phyloP scores from a whole-genome alignment of 2,113 vertebrate genomes.

The Emydura subglobosa region DNA sequence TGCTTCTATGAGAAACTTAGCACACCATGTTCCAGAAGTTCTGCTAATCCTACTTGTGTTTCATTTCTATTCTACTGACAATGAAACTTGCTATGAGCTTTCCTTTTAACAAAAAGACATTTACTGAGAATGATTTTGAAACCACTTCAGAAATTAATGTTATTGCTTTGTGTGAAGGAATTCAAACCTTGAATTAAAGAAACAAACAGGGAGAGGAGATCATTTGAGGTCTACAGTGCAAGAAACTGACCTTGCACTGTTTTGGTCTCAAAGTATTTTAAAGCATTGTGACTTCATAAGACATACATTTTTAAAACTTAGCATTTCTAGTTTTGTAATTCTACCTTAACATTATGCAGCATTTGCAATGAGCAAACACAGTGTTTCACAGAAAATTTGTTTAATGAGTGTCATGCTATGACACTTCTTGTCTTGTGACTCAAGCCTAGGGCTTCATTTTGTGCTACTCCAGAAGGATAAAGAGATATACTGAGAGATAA shows the following conservation, averaged over 20 bases:
- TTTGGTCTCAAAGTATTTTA: not conserved
- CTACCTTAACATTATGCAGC: not conserved
- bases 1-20: conserved; percentile 5
- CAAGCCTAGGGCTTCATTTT: conserved; percentile 14
- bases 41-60: not conserved
- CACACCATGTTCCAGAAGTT: not conserved
- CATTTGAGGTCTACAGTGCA: not conserved
- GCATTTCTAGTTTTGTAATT: not conserved
- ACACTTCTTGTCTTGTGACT: conserved; percentile 1
- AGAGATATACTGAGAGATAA: not conserved
- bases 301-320: not conserved
- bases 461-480: not conserved
- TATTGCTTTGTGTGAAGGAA: not conserved
- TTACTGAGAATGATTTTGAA: not conserved
- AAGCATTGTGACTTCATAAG: not conserved
- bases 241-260: not conserved
- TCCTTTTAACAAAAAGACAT: conserved; percentile 5
- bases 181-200: not conserved
- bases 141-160: not conserved
- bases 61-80: conserved; percentile 27
- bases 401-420: not conserved
- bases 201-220: not conserved
- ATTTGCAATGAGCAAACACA: not conserved
- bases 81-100: not conserved
- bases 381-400: not conserved